Percentiles rank a stretch among this genome's conserved stretches.
Evolutionary conservation across 2,797 vertebrate genomes (phyloP).

Genomic region (Simalia tracyae): DNA sequence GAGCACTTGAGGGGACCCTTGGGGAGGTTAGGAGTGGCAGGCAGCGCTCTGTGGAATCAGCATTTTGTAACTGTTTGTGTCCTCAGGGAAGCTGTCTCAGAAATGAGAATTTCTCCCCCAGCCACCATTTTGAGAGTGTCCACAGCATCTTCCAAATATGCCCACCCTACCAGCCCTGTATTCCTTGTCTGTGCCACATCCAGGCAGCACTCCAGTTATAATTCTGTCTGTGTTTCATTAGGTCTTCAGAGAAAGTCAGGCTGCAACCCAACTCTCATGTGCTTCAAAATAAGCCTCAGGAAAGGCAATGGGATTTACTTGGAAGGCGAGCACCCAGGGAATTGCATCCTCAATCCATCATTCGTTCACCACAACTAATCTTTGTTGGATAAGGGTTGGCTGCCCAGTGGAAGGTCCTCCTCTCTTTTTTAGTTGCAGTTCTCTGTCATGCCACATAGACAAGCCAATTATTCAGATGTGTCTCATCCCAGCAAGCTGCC

Average conservation of each 20-base stretch:
- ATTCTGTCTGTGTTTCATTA: background rate
- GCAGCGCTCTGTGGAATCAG: background rate
- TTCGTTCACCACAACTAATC: background rate
- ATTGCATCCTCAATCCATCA: background rate
- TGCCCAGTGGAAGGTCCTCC: background rate
- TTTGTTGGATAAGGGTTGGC: background rate
- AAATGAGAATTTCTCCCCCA: background rate
- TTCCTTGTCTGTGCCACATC: background rate
- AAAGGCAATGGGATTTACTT: background rate
- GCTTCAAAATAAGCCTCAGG: background rate
- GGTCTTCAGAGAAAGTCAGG: background rate
- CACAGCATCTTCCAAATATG: background rate
- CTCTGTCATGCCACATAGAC: constrained; percentile 2
- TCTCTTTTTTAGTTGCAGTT: background rate
- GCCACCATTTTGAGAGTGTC: background rate
- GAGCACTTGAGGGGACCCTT: background rate
- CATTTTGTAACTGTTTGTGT: background rate
- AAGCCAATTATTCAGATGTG: constrained; percentile 37
- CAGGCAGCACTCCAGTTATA: background rate
- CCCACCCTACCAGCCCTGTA: background rate
- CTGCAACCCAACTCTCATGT: background rate
- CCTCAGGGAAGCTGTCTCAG: background rate
- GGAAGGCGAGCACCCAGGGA: background rate
- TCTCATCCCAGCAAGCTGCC: background rate
- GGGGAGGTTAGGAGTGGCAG: background rate